Evolutionary conservation across 1,140 invertebrate genomes (phyloP).

Genomic region (Olivierus martensii): DNA sequence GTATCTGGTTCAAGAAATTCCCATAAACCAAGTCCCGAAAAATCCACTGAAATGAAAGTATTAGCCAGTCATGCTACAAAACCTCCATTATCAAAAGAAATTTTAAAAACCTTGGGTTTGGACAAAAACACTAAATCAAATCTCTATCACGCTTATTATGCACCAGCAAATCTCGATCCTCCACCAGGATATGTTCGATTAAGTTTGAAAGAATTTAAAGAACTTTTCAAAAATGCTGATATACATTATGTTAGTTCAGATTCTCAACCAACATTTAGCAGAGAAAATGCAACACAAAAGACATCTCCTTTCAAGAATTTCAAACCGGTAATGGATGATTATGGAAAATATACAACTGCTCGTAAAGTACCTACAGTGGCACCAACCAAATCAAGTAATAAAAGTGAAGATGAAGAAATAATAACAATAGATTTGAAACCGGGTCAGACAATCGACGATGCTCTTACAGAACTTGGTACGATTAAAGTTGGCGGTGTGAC

Average conservation of each 20-base stretch:
- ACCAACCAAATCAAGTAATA: neutral
- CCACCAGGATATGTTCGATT: slow-evolving; percentile 20
- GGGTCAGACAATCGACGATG: neutral
- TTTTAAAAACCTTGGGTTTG: no score
- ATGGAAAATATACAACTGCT: neutral
- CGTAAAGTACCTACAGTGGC: neutral
- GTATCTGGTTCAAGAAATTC: no score
- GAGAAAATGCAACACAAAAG: neutral
- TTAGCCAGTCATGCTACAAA: no score
- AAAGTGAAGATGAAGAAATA: neutral
- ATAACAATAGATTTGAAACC: neutral
- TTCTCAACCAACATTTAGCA: no score
- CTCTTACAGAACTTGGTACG: neutral
- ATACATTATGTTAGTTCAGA: slow-evolving; percentile 10
- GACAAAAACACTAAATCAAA: slow-evolving; percentile 1
- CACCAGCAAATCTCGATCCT: slow-evolving; percentile 18
- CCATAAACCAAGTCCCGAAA: no score
- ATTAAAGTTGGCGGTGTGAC: neutral
- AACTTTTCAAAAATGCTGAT: slow-evolving; percentile 21
- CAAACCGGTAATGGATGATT: neutral
- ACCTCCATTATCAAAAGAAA: no score
- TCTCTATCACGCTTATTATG: slow-evolving; percentile 21
- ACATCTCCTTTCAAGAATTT: neutral
- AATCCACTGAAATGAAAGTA: no score
- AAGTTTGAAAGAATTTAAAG: slow-evolving; percentile 18